Conservation (phyloP, 2,888 invertebrate species). For the Timandra comae region DNA sequence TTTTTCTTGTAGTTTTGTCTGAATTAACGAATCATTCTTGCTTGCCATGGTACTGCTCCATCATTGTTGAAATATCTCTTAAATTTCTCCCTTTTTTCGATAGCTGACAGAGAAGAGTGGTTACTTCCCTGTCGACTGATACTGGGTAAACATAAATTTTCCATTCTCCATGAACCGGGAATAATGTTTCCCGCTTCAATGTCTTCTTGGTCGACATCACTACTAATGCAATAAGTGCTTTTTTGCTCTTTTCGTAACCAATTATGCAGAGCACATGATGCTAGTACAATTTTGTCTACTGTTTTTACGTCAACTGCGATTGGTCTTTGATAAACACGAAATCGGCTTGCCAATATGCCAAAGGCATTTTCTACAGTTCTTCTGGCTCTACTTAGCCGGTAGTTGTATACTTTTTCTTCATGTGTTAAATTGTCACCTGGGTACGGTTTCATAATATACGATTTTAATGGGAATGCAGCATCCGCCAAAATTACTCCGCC, state of each 20-base stretch:
- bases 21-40: slow-evolving; percentile 9
- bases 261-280: slow-evolving; percentile 14
- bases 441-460: slow-evolving; percentile 15
- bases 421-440: slow-evolving; percentile 6
- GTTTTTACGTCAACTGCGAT: slow-evolving; percentile 9
- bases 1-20: slow-evolving; percentile 9
- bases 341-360: slow-evolving; percentile 13
- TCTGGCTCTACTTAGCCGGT: slow-evolving; percentile 14
- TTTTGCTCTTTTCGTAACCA: slow-evolving; percentile 8
- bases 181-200: slow-evolving; percentile 11
- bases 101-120: slow-evolving; percentile 10
- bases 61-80: slow-evolving; percentile 9
- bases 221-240: slow-evolving; percentile 10
- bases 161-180: slow-evolving; percentile 12
- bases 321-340: slow-evolving; percentile 9
- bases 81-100: slow-evolving; percentile 10
- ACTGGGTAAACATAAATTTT: slow-evolving; percentile 13
- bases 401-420: slow-evolving; percentile 13
- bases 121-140: slow-evolving; percentile 12
- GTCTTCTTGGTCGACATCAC: slow-evolving; percentile 11
- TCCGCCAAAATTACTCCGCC: slow-evolving; percentile 12
- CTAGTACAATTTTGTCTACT: slow-evolving; percentile 11
- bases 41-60: slow-evolving; percentile 12
- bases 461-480: slow-evolving; percentile 10
- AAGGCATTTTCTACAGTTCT: slow-evolving; percentile 16